Evolutionary conservation across 2,113 vertebrate species (phyloP), one percentile per base, ranked within the genome.

Genomic region (Phrynosoma platyrhinos): DNA sequence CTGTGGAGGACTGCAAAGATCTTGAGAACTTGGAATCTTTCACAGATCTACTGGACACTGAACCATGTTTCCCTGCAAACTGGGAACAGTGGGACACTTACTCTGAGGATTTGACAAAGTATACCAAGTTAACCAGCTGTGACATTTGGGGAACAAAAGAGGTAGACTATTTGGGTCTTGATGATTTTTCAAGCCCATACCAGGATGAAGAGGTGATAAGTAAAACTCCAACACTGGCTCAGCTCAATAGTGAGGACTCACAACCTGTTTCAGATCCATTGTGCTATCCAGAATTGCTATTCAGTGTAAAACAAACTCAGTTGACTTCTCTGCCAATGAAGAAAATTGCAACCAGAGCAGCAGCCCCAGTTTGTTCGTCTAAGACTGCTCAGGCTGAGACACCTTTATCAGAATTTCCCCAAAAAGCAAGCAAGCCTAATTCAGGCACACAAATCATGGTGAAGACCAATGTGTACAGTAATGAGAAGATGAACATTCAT

Each of bases 141-240:
- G 98, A 99, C 95, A 99, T 99, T 96, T 99, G 99, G 99, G 99
- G 99, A 94, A 99, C 98, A 94, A 99, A 99, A 97, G 99, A 99
- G 96, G 99, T 98, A 93, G 99, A 99, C 96, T 99, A 99, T 91
- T 95, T 99, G 92, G 99, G 99, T 89, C 94, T 99, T 27, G 99
- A 99, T 95, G 98, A 99, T 89, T 98, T 99, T 92, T 99, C 99
- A 83, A 99, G 98, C 94, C 99, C 99, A 0, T 99, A 99, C 94
- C 99, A 99, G 95, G 98, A 99, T 27, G 98, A 99, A 95, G 99
- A 99, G 83, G 99, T 99, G 91, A 99, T 99, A 83, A 96, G 98
- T 91, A 98, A 96, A 95, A 99, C 99, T 13, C 99, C 99, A 0
- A 99, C 99, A 0, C 93, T 99, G 94, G 99, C 99, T 82, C 99